These are phyloP conservation scores for Gryllus bimaculatus DNA, from an alignment of 1,140 invertebrate species.

Conservation along the genomic window DNA sequence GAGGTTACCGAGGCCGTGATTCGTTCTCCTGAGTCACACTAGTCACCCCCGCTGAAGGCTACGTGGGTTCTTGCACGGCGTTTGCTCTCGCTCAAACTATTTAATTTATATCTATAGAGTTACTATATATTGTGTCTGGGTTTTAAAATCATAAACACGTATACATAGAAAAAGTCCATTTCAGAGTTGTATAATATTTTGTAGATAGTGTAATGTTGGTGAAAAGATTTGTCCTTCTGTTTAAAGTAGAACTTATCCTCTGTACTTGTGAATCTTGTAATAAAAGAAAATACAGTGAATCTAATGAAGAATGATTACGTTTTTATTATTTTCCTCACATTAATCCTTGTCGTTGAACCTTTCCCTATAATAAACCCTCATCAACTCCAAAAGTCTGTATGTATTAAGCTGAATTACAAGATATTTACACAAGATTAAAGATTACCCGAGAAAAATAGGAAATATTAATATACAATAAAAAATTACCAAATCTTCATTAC, in stretches of 20 bases:
- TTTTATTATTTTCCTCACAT: too few relatives aligned
- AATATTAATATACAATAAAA: too few relatives aligned
- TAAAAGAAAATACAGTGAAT: background rate
- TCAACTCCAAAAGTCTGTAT: too few relatives aligned
- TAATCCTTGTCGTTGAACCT: too few relatives aligned
- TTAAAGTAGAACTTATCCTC: slow-evolving; percentile 5
- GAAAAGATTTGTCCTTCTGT: background rate
- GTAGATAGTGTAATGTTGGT: background rate
- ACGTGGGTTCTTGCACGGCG: background rate
- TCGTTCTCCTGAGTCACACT: background rate
- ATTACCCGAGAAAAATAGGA: too few relatives aligned
- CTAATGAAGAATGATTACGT: background rate
- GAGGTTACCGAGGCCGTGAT: background rate
- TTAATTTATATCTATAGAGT: slow-evolving; percentile 2
- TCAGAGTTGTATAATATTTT: background rate
- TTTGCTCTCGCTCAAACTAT: background rate
- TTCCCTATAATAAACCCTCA: too few relatives aligned
- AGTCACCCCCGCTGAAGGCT: background rate
- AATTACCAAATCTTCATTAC: too few relatives aligned
- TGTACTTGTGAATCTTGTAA: slow-evolving; percentile 1
- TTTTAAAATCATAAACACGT: slow-evolving; percentile 2
- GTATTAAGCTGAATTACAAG: too few relatives aligned
- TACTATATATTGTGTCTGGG: slow-evolving; percentile 1
- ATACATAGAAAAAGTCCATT: background rate
- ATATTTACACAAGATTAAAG: too few relatives aligned